Conservation (phyloP, 2,888 invertebrate species). For the Frankliniella intonsa region DNA sequence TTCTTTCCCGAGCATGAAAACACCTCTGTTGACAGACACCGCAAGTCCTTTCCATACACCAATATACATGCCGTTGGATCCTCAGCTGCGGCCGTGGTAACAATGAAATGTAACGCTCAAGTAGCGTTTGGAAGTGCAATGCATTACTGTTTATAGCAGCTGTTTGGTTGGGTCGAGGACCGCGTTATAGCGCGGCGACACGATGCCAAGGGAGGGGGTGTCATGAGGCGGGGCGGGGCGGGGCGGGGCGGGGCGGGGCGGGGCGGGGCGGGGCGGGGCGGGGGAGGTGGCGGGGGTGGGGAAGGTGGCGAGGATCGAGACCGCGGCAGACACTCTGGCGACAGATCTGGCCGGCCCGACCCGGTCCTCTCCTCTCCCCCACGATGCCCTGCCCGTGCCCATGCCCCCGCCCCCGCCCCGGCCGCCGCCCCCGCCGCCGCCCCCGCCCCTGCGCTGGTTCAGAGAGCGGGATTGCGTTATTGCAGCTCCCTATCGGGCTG, state of each 20-base stretch:
- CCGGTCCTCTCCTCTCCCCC: background rate
- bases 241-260: background rate
- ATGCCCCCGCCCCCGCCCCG: background rate
- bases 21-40: too few relatives aligned
- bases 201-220: background rate
- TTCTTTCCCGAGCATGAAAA: too few relatives aligned
- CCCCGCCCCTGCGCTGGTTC: too few relatives aligned
- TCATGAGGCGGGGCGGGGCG: background rate
- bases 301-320: background rate
- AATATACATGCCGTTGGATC: too few relatives aligned
- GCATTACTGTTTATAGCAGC: too few relatives aligned
- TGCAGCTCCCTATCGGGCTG: too few relatives aligned
- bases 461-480: too few relatives aligned
- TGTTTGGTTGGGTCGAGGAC: background rate
- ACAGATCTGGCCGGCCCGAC: background rate
- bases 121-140: too few relatives aligned
- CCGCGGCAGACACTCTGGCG: background rate
- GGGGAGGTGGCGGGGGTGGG: background rate
- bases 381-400: too few relatives aligned
- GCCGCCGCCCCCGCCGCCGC: background rate
- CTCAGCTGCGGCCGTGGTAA: too few relatives aligned
- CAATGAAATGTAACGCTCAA: too few relatives aligned
- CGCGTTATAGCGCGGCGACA: background rate
- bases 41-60: too few relatives aligned
- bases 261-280: background rate